phyloP scores from a whole-genome alignment of 2,113 vertebrate species.

The Gopherus evgoodei region DNA sequence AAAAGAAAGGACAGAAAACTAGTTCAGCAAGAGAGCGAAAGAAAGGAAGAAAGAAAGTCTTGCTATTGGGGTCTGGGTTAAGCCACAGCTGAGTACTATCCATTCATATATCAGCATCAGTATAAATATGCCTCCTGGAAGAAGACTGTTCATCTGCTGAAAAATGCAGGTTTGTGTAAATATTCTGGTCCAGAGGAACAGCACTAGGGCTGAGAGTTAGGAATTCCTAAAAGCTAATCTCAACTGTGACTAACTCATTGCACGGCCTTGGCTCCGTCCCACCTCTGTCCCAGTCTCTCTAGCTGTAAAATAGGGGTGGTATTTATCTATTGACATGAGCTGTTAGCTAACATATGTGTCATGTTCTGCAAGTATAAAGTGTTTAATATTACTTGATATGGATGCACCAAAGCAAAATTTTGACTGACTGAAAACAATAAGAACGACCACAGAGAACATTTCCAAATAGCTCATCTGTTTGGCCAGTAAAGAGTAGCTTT shows the following conservation, averaged over 20 bases:
- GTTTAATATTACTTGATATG: not conserved
- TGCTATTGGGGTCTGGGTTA: fast-evolving
- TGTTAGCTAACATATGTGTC: not conserved
- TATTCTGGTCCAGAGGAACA: not conserved
- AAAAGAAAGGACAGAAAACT: not conserved
- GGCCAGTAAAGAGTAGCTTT: not conserved
- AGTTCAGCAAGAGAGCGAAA: not conserved
- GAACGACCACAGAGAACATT: not conserved
- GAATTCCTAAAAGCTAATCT: not conserved
- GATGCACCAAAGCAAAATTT: not conserved
- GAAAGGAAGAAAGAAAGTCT: fast-evolving
- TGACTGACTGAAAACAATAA: not conserved
- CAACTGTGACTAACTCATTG: not conserved
- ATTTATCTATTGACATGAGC: not conserved
- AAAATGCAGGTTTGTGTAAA: not conserved
- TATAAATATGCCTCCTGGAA: not conserved
- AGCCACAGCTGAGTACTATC: not conserved
- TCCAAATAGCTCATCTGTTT: not conserved
- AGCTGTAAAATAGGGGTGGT: not conserved
- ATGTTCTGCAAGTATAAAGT: not conserved
- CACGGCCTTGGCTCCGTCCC: not conserved
- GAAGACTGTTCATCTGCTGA: not conserved
- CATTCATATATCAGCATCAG: not conserved
- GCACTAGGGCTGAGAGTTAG: not conserved
- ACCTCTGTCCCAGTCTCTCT: not conserved